Percentiles rank a stretch among this genome's conserved stretches.
Conservation (phyloP, 2,113 vertebrate genomes). For the Platysternon megacephalum region DNA sequence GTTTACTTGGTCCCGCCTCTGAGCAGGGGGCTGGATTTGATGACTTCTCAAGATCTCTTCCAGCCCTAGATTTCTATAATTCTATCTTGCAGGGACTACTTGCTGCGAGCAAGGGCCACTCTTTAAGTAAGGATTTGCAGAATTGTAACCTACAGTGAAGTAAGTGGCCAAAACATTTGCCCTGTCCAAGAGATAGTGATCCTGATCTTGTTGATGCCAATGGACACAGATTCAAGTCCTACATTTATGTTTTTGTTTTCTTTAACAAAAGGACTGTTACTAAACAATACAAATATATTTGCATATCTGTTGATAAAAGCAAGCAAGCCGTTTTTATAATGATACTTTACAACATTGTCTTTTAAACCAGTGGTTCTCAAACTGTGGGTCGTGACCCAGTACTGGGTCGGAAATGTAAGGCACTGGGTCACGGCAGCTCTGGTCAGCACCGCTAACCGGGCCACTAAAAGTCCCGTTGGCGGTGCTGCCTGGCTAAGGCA, state of each 20-base stretch:
- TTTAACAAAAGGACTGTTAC: fast-evolving
- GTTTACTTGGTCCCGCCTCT: neutral
- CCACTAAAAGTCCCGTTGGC: too few species aligned
- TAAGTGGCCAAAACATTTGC: fast-evolving
- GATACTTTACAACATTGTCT: neutral
- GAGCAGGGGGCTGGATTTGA: neutral
- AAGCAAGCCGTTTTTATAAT: neutral
- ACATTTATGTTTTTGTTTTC: fast-evolving
- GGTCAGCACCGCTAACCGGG: too few species aligned
- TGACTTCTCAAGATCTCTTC: neutral
- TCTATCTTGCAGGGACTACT: neutral
- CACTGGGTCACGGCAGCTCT: too few species aligned
- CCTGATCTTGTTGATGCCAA: fast-evolving
- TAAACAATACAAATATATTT: neutral
- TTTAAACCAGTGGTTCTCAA: neutral
- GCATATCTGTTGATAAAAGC: fast-evolving
- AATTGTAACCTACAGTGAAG: fast-evolving
- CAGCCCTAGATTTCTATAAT: neutral
- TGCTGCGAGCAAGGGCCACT: neutral
- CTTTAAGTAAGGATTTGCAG: fast-evolving
- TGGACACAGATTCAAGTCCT: fast-evolving
- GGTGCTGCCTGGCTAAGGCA: too few species aligned
- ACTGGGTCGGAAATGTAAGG: too few species aligned
- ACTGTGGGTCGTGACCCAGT: too few species aligned
- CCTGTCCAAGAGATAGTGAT: fast-evolving